These are phyloP conservation scores for Opisthocomus hoazin DNA, from an alignment of 2,113 vertebrate genomes.

Conservation along the genomic window DNA sequence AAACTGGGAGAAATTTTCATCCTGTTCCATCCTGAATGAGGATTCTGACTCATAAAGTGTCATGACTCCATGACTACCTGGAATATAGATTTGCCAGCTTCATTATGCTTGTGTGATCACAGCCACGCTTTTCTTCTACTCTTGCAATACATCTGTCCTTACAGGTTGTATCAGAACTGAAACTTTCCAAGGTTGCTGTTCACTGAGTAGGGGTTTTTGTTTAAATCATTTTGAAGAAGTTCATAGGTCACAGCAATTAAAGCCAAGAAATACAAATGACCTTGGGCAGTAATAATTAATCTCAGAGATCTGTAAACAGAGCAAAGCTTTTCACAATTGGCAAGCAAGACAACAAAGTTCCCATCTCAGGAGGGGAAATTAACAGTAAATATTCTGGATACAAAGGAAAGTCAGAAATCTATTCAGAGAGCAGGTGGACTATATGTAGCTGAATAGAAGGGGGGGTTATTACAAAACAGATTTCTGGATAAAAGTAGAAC, in stretches of 20 bases:
- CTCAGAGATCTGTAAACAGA: neutral
- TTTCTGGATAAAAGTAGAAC: constrained; percentile 44
- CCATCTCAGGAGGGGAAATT: neutral
- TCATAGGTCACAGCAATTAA: neutral
- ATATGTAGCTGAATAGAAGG: constrained; percentile 1
- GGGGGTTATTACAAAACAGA: constrained; percentile 40
- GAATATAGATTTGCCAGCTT: neutral
- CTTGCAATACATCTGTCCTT: neutral
- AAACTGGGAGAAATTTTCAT: neutral
- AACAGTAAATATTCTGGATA: neutral
- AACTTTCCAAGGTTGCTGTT: neutral
- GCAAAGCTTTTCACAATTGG: neutral
- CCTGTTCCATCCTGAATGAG: neutral
- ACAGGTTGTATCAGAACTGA: neutral
- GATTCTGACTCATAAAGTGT: neutral
- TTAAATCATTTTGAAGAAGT: neutral
- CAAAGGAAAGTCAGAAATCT: neutral
- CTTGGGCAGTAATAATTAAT: neutral
- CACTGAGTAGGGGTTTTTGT: neutral
- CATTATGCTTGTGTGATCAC: neutral
- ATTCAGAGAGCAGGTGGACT: neutral
- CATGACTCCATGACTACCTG: no score
- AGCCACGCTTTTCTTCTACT: neutral
- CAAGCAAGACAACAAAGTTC: neutral
- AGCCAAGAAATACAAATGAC: neutral